Evolutionary conservation across 2,797 vertebrate genomes (phyloP).

Genomic region (Crenichthys baileyi): DNA sequence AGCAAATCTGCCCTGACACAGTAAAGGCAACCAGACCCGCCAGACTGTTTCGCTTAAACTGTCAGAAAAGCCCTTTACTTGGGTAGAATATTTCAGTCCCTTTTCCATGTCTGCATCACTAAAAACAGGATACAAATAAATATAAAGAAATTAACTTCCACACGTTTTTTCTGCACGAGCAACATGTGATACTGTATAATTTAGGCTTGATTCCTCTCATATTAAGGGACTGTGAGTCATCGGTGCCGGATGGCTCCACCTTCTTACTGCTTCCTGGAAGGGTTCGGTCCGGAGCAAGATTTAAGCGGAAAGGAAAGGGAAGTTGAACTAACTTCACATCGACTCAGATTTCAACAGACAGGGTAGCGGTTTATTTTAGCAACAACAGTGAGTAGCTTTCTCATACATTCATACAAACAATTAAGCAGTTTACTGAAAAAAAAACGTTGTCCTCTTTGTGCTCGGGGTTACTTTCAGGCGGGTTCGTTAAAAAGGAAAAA

Average conservation of each 20-base stretch:
- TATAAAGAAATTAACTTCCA: background rate
- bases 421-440: background rate
- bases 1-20: background rate
- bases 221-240: constrained; percentile 20
- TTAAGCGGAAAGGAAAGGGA: constrained; percentile 59
- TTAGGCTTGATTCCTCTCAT: constrained; percentile 28
- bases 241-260: constrained; percentile 61
- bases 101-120: background rate
- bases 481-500: background rate
- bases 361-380: background rate
- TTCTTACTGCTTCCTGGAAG: constrained; percentile 52
- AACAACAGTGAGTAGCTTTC: constrained; percentile 19
- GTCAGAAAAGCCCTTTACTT: background rate
- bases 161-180: background rate
- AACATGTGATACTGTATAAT: constrained; percentile 8
- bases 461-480: background rate
- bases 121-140: background rate
- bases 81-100: background rate
- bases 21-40: background rate
- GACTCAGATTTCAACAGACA: background rate
- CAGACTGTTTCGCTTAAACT: background rate
- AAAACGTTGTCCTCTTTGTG: background rate
- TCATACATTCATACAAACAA: fast-evolving
- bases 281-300: constrained; percentile 50
- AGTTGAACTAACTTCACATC: constrained; percentile 27